These are phyloP conservation scores for Lepas anatifera DNA, from an alignment of 2,888 invertebrate genomes.

Conservation along the genomic window DNA sequence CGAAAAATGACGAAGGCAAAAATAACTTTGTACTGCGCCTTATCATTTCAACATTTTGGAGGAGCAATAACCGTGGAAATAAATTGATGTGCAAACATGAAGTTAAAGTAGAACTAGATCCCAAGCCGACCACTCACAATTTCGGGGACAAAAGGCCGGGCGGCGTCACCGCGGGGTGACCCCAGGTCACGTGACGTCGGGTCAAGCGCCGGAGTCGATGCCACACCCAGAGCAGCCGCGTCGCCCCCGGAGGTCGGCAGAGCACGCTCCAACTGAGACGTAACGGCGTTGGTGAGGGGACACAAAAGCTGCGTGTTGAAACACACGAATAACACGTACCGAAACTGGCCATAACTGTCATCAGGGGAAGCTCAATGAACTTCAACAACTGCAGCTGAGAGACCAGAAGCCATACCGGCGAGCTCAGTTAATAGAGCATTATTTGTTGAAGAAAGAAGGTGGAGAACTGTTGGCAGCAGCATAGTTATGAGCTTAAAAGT, in stretches of 20 bases:
- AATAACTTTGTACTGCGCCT: too few species aligned
- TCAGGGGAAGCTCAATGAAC: too few species aligned
- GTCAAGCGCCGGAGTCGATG: not conserved
- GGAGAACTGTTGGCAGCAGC: too few species aligned
- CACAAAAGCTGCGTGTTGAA: not conserved
- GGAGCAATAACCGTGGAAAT: not conserved
- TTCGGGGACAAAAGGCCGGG: not conserved
- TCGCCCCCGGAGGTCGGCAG: not conserved
- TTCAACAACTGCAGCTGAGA: too few species aligned
- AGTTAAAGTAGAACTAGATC: not conserved
- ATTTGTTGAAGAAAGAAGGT: too few species aligned
- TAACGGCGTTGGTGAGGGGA: not conserved
- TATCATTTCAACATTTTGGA: too few species aligned
- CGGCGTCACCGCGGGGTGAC: not conserved
- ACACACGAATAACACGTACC: too few species aligned
- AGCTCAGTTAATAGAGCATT: too few species aligned
- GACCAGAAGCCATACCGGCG: too few species aligned
- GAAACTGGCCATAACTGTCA: too few species aligned
- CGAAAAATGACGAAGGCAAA: too few species aligned
- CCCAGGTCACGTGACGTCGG: not conserved
- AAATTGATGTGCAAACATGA: not conserved
- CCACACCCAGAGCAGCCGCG: not conserved
- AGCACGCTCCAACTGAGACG: not conserved
- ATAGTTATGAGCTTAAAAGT: too few species aligned
- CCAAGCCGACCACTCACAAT: not conserved